phyloP scores from a whole-genome alignment of 2,797 vertebrate genomes.

The Momotus momota region DNA sequence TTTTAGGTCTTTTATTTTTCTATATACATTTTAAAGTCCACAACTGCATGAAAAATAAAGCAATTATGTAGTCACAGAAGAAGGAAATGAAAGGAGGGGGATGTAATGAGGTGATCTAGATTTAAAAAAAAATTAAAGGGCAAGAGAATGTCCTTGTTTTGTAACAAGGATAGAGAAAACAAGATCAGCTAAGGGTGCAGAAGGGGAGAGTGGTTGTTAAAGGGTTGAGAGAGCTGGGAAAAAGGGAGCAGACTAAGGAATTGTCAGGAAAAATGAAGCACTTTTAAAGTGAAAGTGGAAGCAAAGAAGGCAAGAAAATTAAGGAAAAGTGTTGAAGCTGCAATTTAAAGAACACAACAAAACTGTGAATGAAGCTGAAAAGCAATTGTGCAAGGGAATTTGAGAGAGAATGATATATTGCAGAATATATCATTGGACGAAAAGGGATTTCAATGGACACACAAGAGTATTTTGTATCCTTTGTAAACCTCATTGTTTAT shows the following conservation, averaged over 20 bases:
- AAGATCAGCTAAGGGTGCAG: not conserved
- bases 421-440: not conserved
- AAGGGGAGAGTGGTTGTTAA: not conserved
- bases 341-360: not conserved
- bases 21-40: not conserved
- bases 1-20: not conserved
- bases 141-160: not conserved
- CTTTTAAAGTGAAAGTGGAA: slow-evolving; percentile 1
- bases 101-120: not conserved
- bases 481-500: not conserved
- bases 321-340: not conserved
- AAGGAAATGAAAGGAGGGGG: not conserved
- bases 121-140: not conserved
- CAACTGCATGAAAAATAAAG: not conserved
- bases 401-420: not conserved
- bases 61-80: not conserved
- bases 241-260: not conserved
- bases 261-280: not conserved
- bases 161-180: not conserved
- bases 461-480: not conserved
- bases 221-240: not conserved
- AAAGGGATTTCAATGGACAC: not conserved
- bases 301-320: not conserved
- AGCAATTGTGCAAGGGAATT: not conserved
- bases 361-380: not conserved